Conservation (phyloP, 2,797 vertebrate genomes). For the Argyrosomus regius region DNA sequence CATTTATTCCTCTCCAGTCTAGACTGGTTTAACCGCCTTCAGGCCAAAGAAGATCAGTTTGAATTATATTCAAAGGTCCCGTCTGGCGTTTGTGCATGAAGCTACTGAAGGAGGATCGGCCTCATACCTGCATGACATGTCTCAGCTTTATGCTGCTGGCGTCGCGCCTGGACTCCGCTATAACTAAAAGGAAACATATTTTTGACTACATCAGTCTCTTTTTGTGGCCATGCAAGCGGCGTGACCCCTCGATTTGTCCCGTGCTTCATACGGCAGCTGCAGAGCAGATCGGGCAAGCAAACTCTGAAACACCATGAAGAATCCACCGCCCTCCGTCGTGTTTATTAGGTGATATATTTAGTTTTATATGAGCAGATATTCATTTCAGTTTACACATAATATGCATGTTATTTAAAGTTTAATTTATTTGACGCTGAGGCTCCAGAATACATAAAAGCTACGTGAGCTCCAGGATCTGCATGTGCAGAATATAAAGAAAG, state of each 20-base stretch:
- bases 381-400: too few species aligned
- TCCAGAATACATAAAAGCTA: background rate
- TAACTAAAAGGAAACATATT: too few species aligned
- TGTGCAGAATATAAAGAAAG: conserved; percentile 1
- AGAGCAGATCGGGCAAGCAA: too few species aligned
- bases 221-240: background rate
- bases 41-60: background rate
- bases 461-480: background rate
- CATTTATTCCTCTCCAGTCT: conserved; percentile 4
- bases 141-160: background rate
- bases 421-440: background rate
- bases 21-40: background rate
- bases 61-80: background rate
- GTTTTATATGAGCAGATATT: background rate
- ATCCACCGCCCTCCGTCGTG: too few species aligned
- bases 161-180: background rate
- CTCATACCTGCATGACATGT: background rate
- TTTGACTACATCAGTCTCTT: background rate
- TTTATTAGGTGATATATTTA: background rate
- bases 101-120: background rate
- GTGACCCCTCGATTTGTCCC: too few species aligned
- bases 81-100: background rate
- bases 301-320: too few species aligned
- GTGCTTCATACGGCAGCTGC: too few species aligned
- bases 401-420: background rate